phyloP scores from a whole-genome alignment of 2,888 invertebrate genomes.

The Phragmatobia fuliginosa region DNA sequence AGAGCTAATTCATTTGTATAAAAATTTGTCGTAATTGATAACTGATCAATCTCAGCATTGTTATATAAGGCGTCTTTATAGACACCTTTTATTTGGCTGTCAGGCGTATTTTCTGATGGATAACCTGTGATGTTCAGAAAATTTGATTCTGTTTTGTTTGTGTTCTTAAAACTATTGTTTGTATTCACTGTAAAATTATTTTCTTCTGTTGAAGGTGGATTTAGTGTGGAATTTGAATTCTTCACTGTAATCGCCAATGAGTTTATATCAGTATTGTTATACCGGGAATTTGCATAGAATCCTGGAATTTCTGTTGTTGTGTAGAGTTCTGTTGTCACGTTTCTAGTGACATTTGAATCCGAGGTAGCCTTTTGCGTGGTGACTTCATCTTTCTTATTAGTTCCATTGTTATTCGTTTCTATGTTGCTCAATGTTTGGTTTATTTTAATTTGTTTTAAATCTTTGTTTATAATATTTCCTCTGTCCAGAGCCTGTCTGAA shows the following conservation, averaged over 20 bases:
- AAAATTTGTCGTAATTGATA: conserved; percentile 74
- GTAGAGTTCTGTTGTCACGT: conserved; percentile 24
- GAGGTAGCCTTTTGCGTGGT: background rate
- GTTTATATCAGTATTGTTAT: conserved; percentile 37
- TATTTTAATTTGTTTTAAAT: background rate
- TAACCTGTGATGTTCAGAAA: conserved; percentile 25
- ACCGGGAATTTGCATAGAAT: conserved; percentile 36
- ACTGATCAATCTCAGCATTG: conserved; percentile 67
- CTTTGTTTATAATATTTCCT: conserved; percentile 34
- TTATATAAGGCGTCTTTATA: conserved; percentile 65
- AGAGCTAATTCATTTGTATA: conserved; percentile 65
- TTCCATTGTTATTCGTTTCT: background rate
- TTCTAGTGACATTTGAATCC: conserved; percentile 11
- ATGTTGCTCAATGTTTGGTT: conserved; percentile 5
- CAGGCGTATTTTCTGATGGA: conserved; percentile 43
- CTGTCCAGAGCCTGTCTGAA: conserved; percentile 54
- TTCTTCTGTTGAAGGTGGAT: conserved; percentile 50
- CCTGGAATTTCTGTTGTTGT: conserved; percentile 34
- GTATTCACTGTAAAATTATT: conserved; percentile 56
- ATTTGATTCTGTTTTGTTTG: conserved; percentile 30
- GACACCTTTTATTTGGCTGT: conserved; percentile 52
- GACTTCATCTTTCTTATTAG: background rate
- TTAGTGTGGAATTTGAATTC: conserved; percentile 30
- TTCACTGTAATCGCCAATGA: conserved; percentile 30
- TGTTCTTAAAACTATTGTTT: conserved; percentile 31